phyloP scores from a whole-genome alignment of 2,113 vertebrate species.

The Anhinga rufa region DNA sequence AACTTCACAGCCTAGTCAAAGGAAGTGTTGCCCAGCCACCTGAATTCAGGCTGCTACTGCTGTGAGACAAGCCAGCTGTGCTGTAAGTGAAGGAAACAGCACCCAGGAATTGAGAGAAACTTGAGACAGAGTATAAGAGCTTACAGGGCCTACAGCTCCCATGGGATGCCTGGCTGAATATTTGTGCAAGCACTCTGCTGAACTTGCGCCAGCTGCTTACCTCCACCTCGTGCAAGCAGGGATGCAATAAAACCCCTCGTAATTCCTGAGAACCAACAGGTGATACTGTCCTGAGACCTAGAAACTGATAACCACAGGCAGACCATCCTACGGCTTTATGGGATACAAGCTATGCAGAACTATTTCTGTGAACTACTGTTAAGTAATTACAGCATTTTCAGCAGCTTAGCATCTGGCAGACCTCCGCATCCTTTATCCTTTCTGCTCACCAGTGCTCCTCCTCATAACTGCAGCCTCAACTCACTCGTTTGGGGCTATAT shows the following conservation, averaged over 20 bases:
- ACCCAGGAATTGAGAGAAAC: not conserved
- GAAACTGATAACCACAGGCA: not conserved
- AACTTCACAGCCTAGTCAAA: not conserved
- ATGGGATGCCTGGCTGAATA: fast-evolving
- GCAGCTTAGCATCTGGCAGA: not conserved
- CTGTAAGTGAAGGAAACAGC: not conserved
- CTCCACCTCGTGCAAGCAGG: not conserved
- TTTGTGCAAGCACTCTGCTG: not conserved
- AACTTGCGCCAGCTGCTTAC: not conserved
- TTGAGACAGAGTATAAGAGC: not conserved
- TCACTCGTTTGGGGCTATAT: not conserved
- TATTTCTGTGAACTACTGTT: not conserved
- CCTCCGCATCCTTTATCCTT: not conserved
- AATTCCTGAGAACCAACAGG: not conserved
- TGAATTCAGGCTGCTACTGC: not conserved
- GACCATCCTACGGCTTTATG: not conserved
- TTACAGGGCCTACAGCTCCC: not conserved
- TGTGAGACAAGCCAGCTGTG: not conserved
- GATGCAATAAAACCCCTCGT: fast-evolving
- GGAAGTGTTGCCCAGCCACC: not conserved
- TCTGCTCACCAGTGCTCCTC: not conserved
- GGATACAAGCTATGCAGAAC: not conserved
- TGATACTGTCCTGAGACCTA: not conserved
- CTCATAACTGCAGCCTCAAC: not conserved
- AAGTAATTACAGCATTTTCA: not conserved